Evolutionary conservation across 2,888 invertebrate species (phyloP).

Genomic region (Cerceris rybyensis): DNA sequence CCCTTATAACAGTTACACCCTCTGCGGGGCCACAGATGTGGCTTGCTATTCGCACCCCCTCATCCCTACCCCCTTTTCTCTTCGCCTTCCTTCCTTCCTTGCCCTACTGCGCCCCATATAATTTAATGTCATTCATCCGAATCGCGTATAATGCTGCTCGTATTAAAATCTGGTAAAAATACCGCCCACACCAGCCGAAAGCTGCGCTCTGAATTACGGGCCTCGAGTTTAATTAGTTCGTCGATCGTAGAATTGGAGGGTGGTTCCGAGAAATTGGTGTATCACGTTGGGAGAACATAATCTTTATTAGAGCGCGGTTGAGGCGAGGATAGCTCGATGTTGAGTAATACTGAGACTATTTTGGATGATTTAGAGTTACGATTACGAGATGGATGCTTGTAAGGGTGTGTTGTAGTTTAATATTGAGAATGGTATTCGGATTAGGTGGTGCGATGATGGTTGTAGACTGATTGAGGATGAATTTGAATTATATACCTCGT

Average conservation of each 20-base stretch:
- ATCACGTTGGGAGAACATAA: conserved; percentile 7
- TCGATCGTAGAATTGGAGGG: conserved; percentile 1
- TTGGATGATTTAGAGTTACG: no score
- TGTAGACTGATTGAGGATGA: no score
- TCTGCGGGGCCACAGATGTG: conserved; percentile 81
- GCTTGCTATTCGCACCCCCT: conserved; percentile 75
- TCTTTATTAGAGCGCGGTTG: conserved; percentile 13
- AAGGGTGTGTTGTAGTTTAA: no score
- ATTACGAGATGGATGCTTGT: no score
- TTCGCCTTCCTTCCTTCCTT: conserved; percentile 45
- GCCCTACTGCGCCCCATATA: conserved; percentile 67
- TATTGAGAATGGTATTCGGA: no score
- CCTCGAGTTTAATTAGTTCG: conserved; percentile 47
- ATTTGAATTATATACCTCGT: no score
- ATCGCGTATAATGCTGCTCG: conserved; percentile 71
- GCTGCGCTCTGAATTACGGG: conserved; percentile 30
- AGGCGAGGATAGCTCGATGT: no score
- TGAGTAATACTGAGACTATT: no score
- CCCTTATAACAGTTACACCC: conserved; percentile 80
- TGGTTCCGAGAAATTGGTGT: conserved; percentile 2
- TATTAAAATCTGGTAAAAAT: conserved; percentile 78
- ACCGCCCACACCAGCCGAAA: conserved; percentile 48
- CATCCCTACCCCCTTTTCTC: conserved; percentile 49
- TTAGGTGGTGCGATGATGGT: no score
- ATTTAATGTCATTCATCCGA: conserved; percentile 79